Evolutionary conservation across 2,113 vertebrate species (phyloP).

Genomic region (Rattus norvegicus): DNA sequence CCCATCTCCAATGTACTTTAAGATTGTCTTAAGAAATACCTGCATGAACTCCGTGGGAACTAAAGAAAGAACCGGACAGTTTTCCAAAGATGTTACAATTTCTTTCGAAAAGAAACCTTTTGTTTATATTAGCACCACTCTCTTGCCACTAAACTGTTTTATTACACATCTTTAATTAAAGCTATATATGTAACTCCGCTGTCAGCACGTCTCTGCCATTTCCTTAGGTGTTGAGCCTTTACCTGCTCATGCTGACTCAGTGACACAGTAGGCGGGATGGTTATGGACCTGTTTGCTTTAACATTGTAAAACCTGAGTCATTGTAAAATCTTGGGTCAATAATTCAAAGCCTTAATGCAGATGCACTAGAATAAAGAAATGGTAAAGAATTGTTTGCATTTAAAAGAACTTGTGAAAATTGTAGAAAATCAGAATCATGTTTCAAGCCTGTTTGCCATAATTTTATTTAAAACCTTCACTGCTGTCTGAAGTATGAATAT

Average conservation of each 20-base stretch:
- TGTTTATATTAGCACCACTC: constrained; percentile 82
- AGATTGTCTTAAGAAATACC: constrained; percentile 81
- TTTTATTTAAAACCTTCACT: constrained; percentile 79
- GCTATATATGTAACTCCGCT: constrained; percentile 72
- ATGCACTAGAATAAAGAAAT: constrained; percentile 83
- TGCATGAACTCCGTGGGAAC: constrained; percentile 87
- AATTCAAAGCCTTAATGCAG: constrained; percentile 90
- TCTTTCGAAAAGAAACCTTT: constrained; percentile 81
- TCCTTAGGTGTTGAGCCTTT: constrained; percentile 87
- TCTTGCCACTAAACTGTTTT: constrained; percentile 86
- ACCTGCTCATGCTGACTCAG: constrained; percentile 79
- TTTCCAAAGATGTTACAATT: constrained; percentile 88
- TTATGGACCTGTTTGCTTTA: constrained; percentile 75
- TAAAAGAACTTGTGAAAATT: constrained; percentile 75
- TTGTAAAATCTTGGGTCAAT: constrained; percentile 84
- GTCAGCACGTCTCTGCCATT: constrained; percentile 83
- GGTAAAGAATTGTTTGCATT: constrained; percentile 81
- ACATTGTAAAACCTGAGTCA: constrained; percentile 72
- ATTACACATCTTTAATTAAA: constrained; percentile 79
- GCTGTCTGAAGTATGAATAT: constrained; percentile 57
- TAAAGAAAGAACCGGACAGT: constrained; percentile 76
- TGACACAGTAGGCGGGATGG: constrained; percentile 75
- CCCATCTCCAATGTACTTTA: constrained; percentile 75
- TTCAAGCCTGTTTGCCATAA: constrained; percentile 83
- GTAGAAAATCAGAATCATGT: constrained; percentile 84